These are phyloP conservation scores for Rhagologus leucostigma DNA, from an alignment of 2,113 vertebrate genomes.

Conservation along the genomic window DNA sequence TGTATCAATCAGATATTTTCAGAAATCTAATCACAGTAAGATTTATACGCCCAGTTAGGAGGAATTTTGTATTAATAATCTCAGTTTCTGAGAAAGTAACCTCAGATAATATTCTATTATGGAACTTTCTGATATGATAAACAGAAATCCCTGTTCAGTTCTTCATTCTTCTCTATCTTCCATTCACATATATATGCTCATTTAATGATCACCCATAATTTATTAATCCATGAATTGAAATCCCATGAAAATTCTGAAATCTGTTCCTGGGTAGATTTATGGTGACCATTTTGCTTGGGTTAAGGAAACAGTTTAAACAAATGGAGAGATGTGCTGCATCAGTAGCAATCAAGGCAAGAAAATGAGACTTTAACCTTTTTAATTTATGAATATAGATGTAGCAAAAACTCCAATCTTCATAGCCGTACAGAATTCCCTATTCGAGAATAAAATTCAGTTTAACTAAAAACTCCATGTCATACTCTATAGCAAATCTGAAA, in stretches of 20 bases:
- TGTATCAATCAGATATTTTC: neutral
- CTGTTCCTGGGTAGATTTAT: neutral
- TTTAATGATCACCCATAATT: neutral
- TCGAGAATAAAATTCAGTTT: neutral
- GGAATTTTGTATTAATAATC: neutral
- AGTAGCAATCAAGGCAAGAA: neutral
- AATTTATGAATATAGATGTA: neutral
- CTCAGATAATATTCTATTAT: neutral
- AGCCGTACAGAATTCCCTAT: neutral
- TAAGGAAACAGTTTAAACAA: neutral
- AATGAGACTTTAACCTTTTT: neutral
- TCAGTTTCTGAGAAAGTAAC: rapidly evolving
- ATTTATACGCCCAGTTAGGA: neutral
- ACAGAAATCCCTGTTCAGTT: neutral
- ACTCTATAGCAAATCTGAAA: neutral
- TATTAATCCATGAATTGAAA: neutral
- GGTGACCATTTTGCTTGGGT: neutral
- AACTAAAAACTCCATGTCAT: neutral
- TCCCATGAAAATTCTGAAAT: neutral
- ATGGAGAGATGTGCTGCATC: neutral
- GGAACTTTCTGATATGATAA: neutral
- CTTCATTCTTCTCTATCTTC: neutral
- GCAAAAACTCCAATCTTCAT: neutral
- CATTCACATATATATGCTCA: neutral
- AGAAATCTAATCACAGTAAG: neutral